These are phyloP conservation scores for Aix galericulata DNA, from an alignment of 2,113 vertebrate genomes.

Conservation along the genomic window DNA sequence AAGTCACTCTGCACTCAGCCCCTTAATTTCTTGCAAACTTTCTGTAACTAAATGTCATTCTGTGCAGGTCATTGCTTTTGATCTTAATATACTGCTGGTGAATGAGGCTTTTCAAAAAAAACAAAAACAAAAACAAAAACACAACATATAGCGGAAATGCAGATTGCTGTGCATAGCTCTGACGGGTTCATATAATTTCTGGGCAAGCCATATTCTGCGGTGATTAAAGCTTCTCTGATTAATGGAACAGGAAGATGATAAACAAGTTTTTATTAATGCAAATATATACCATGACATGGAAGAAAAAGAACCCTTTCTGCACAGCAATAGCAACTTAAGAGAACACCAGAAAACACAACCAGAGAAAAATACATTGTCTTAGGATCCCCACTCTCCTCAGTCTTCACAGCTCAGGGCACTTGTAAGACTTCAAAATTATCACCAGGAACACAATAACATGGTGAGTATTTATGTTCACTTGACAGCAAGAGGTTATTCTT, in stretches of 20 bases:
- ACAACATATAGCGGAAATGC: background rate
- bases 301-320: background rate
- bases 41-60: background rate
- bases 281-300: background rate
- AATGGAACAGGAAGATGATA: background rate
- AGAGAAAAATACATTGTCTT: background rate
- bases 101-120: background rate
- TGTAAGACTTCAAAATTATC: background rate
- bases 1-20: background rate
- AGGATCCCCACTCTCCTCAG: background rate
- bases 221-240: conserved; percentile 2
- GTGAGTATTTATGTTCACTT: background rate
- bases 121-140: background rate
- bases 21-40: background rate
- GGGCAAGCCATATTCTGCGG: background rate
- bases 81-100: background rate
- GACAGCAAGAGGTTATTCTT: background rate
- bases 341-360: background rate
- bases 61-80: background rate
- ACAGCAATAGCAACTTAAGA: background rate
- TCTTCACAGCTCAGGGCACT: background rate
- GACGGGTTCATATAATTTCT: background rate
- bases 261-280: background rate
- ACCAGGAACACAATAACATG: background rate
- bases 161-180: background rate